A percentile compares a stretch with the other conserved stretches of the same genome.
Conservation (phyloP, 2,888 invertebrate species). For the Tiliacea citrago region DNA sequence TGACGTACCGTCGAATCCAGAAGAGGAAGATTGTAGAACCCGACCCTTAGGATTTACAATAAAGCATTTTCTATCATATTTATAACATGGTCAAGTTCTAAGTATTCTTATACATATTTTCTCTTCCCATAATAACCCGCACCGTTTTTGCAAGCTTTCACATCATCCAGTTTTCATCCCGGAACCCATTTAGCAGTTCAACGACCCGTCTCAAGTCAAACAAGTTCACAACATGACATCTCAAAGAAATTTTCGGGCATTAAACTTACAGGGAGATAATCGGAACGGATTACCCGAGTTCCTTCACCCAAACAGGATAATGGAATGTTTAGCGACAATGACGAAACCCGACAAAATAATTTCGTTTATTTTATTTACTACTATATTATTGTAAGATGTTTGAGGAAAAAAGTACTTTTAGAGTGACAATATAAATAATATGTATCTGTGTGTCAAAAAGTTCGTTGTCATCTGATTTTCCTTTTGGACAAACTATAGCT, state of each 20-base stretch:
- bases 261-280: slow-evolving; percentile 46
- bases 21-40: no score
- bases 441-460: background rate
- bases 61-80: background rate
- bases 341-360: background rate
- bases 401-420: slow-evolving; percentile 2
- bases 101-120: no score
- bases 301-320: slow-evolving; percentile 36
- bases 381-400: background rate
- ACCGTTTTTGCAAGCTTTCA: background rate
- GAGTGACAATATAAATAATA: slow-evolving; percentile 3
- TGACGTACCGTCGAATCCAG: no score
- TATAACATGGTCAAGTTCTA: background rate
- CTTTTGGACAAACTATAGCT: slow-evolving; percentile 6
- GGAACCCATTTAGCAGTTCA: slow-evolving; percentile 41
- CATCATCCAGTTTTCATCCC: slow-evolving; percentile 5
- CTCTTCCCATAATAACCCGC: background rate
- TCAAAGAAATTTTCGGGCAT: slow-evolving; percentile 33
- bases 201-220: slow-evolving; percentile 35
- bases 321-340: slow-evolving; percentile 2
- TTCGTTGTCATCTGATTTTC: background rate
- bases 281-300: slow-evolving; percentile 41
- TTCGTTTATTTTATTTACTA: slow-evolving; percentile 19
- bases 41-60: background rate
- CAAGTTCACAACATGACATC: slow-evolving; percentile 38